Evolutionary conservation across 2,113 vertebrate species (phyloP).

Genomic region (Actenoides lindsayi): DNA sequence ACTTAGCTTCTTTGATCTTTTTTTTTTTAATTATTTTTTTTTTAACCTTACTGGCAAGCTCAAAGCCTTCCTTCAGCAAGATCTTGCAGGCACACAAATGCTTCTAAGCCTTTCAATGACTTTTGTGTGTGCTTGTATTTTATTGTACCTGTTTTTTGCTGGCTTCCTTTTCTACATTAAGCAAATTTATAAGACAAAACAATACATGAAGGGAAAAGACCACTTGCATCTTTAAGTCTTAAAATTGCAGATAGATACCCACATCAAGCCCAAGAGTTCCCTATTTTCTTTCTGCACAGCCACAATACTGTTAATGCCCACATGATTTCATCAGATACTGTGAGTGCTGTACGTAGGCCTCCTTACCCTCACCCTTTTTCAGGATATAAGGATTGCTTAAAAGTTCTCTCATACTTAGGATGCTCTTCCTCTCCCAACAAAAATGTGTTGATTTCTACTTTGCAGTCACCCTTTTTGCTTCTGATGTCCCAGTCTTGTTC

Average conservation of each 20-base stretch:
- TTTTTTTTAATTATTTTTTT: neutral
- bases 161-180: neutral
- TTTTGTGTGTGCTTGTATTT: neutral
- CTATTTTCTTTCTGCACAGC: neutral
- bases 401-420: neutral
- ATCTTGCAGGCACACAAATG: neutral
- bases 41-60: neutral
- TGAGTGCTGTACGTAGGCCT: neutral
- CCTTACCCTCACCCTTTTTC: neutral
- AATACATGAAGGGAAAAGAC: neutral
- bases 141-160: neutral
- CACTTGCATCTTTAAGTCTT: neutral
- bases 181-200: neutral
- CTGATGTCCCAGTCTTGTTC: neutral
- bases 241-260: neutral
- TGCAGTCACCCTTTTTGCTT: neutral
- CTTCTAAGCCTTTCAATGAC: neutral
- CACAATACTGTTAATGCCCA: accelerated
- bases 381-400: neutral
- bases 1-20: constrained; percentile 20
- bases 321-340: neutral
- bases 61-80: neutral
- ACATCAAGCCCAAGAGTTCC: neutral
- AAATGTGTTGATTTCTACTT: neutral
- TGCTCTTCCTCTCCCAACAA: neutral